Evolutionary conservation across 2,113 vertebrate species (phyloP), one percentile per base, ranked within the genome.

Genomic region (Trinectes maculatus): DNA sequence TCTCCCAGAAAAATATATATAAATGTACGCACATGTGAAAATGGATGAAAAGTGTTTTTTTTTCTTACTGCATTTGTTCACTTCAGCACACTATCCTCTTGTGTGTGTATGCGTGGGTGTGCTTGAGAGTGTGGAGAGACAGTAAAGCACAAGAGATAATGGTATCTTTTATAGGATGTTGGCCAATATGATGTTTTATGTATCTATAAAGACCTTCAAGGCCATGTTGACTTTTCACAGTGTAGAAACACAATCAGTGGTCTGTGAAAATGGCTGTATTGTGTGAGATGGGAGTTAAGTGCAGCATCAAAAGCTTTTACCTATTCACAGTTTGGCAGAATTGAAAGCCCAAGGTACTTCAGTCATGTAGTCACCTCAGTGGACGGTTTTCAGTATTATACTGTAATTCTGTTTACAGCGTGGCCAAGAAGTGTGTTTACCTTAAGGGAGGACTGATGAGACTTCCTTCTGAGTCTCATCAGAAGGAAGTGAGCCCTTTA

Each of bases 161-260:
- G 62, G 22, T 62, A 53, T 80, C 54, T 86, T 86, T 86, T 86
- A 89, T 84, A 64, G 64, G 80, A 83, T 82, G 74, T 86, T 88
- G 83, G 77, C 78, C 80, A 88, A 85, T 80, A 72, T 26, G 44
- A 74, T 70, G 63, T 86, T 89, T 91, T 86, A 89, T 81, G 74
- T 64, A 61, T 75, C 83, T 40, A 85, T 89, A 86, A 85, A 89
- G 77, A 71, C 44, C 72, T 80, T 42, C 84, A 89, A 91, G 89
- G 85, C 77, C 88, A 71, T 36, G 56, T 44, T 84, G 74, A 82
- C 84, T 77, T 72, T 80, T 70, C 56, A 58, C 48, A 31, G 53
- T 71, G 77, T 51, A 18, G 64, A 77, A 80, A 80, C 34, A 25
- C 63, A 52, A 76, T 59, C 61, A 63, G 59, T 21, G 34, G 13